These are phyloP conservation scores for Actias luna DNA, from an alignment of 2,888 invertebrate species.

Conservation along the genomic window DNA sequence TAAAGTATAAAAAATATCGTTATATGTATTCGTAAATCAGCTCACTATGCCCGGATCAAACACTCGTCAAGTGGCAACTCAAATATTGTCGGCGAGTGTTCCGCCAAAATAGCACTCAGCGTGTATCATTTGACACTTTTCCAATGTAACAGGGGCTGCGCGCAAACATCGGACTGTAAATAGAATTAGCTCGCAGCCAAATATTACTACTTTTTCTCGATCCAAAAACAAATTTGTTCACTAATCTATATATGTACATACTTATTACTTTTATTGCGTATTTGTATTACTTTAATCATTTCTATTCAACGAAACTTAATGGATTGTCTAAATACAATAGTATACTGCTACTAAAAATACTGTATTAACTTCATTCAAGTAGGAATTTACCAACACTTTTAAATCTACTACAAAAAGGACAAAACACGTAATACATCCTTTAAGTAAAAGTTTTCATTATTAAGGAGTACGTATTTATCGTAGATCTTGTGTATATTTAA, in stretches of 20 bases:
- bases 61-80: slow-evolving; percentile 45
- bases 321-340: too few species aligned
- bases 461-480: not conserved
- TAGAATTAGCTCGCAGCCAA: slow-evolving; percentile 40
- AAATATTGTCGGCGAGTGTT: slow-evolving; percentile 57
- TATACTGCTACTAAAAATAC: not conserved
- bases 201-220: slow-evolving; percentile 13
- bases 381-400: not conserved
- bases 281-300: not conserved
- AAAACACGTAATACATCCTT: not conserved
- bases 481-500: too few species aligned
- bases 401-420: not conserved
- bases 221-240: not conserved
- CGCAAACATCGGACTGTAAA: slow-evolving; percentile 55
- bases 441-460: not conserved
- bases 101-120: slow-evolving; percentile 47
- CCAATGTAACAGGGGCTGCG: slow-evolving; percentile 46
- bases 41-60: slow-evolving; percentile 29
- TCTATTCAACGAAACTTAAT: too few species aligned
- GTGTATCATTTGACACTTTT: slow-evolving; percentile 56
- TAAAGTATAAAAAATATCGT: not conserved
- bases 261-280: not conserved
- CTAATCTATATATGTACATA: not conserved
- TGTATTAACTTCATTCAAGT: not conserved
- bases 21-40: slow-evolving; percentile 10